phyloP scores from a whole-genome alignment of 2,888 invertebrate genomes.

The Drosophila kambysellisi region DNA sequence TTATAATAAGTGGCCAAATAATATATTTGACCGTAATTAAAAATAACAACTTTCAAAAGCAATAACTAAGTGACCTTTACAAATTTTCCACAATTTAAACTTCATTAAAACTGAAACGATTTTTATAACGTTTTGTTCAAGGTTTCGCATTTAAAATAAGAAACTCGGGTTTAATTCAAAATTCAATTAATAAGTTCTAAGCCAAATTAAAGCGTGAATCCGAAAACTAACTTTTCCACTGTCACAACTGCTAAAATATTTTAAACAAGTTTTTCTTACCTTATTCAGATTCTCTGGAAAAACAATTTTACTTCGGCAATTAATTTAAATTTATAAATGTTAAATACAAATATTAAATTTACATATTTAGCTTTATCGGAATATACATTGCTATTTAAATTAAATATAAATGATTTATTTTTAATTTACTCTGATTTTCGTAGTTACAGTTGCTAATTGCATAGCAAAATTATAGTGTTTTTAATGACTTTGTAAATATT shows the following conservation, averaged over 20 bases:
- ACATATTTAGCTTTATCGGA: neutral
- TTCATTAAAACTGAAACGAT: neutral
- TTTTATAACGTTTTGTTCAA: no score
- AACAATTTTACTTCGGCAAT: neutral
- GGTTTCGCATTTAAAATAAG: no score
- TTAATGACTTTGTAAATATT: neutral
- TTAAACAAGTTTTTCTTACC: no score
- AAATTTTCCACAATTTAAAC: neutral
- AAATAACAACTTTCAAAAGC: no score
- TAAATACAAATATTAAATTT: neutral
- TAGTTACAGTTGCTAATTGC: no score
- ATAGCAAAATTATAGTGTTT: neutral
- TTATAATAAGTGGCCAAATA: neutral
- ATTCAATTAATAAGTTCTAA: no score
- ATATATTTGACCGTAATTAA: no score
- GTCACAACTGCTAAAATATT: no score
- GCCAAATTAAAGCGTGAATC: fast-evolving
- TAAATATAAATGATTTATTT: neutral
- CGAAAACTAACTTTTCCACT: no score
- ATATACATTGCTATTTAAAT: neutral
- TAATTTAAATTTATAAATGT: neutral
- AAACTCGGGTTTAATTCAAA: no score
- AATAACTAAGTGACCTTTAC: no score
- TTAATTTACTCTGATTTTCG: neutral
- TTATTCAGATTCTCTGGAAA: neutral